Base-by-base conservation (phyloP, 2,888 invertebrate genomes). In the Xestia rhomboidea region DNA sequence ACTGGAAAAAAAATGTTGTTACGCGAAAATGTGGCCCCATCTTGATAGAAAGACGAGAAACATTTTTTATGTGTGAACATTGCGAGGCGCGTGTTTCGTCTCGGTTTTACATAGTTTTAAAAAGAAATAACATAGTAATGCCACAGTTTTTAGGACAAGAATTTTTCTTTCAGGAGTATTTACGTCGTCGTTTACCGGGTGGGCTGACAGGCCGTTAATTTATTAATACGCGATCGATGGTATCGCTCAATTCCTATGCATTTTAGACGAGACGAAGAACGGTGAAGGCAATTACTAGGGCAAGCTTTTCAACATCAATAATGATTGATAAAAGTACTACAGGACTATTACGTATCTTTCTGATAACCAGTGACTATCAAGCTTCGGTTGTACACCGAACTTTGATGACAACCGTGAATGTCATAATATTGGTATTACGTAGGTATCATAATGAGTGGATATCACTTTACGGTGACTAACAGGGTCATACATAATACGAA, bases 241-340 rank as follows among this genome's bases (percentile, higher is more conserved):
- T 54, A 76, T 68, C 73, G 77, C 38, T 66, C 63, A 51, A 78
- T 71, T 27, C 49, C 38, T 81, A 69, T 77, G 78, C 76, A 79
- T 85, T 85, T 86, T 80, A 76, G 46, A 86, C 44, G 67, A 86
- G 77, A 60, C 66, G 38, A 68, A 27, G 73, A 71, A 74, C n/a
- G 62, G 54, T 44, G 46, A 67, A 70, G 34, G 18, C 44, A 46
- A 69, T 67, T 73, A 63, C 68, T 30, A 46, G 27, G 62, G 41
- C 38, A 66, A 77, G 60, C 73, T 57, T 63, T 51, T 34, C 10
- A 46, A 18, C 15, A 64, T 79, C 63, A 72, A 74, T 78, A 71
- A 76, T 79, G 30, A 34, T 24, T 73, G 44, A 38, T 67, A 64
- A 73, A 81, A 63, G 27, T 64, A 68, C n/a, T n/a, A n/a, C n/a